Base-by-base conservation (phyloP, 37 sponge, comb jelly and placozoan genomes). In the Oopsacas minuta region DNA sequence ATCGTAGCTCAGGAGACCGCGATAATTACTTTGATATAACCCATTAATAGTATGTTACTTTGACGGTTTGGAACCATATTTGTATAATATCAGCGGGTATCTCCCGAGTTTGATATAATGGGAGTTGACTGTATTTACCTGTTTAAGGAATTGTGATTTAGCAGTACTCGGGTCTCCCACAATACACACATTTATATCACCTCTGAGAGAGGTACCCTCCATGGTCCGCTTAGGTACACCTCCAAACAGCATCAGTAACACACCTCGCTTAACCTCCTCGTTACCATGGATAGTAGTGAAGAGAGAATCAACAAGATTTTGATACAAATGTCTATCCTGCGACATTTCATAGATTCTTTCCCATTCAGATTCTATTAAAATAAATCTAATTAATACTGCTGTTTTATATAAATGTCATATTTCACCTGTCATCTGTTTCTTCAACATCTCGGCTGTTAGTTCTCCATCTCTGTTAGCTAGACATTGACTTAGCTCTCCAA, bases 251-350 rank as follows among this genome's bases (percentile, higher is more conserved):
- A 99, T 99, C 85, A 99, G 82, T 35, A 99, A 83, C 17, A 99
- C 86, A 35, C 99, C 99, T 32, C 97, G 86, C 87, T 99, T 99
- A 7, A 95, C 93, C 86, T 99, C 99, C 85, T 99, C 99, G 85
- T 92, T 95, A 90, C 99, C 99, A 86, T 99, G 96, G 7, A 99
- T 93, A 23, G 96, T 95, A 0, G 99, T 96, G 90, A 99, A 99
- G 86, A 99, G 90, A 25, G 89, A 88, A 52, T 83, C 84, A 37
- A 95, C 89, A 36, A 99, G 89, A 85, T 95, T 95, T 52, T 94
- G 94, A 85, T 99, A 99, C 69, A 99, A 88, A 61, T 91, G 85
- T 17, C 83, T 84, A 75, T 99, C 99, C 30, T 92, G 92, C 69
- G 91, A 92, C 99, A 99, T 99, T 81, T 89, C 91, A 36, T 91